phyloP scores from a whole-genome alignment of 2,113 vertebrate species.

The Sylvietta virens region DNA sequence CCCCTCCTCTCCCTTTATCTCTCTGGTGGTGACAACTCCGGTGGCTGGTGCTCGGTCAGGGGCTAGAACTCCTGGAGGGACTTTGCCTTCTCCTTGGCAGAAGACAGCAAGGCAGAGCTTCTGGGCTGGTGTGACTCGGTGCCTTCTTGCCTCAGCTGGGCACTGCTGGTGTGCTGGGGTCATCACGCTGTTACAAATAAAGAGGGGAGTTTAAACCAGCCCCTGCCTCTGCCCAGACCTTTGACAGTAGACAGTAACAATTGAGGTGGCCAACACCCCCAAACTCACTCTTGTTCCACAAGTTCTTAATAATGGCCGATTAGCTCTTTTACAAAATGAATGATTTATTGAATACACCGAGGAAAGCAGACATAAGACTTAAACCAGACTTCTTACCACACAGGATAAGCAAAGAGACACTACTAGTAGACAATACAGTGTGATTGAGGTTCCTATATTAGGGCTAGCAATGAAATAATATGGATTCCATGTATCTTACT shows the following conservation, averaged over 20 bases:
- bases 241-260: too few relatives aligned
- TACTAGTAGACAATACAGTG: background rate
- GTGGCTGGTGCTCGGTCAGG: background rate
- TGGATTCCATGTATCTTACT: background rate
- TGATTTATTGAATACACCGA: background rate
- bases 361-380: background rate
- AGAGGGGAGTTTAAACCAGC: background rate
- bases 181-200: too few relatives aligned
- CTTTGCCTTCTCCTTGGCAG: background rate
- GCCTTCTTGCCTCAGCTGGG: accelerated
- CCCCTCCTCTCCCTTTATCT: background rate
- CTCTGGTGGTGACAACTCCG: too few relatives aligned
- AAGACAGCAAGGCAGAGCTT: background rate
- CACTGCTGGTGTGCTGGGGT: background rate
- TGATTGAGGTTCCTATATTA: background rate
- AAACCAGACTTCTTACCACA: background rate
- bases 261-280: background rate
- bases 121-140: background rate
- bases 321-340: background rate
- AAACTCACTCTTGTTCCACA: accelerated
- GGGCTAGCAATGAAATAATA: background rate
- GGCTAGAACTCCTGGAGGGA: accelerated
- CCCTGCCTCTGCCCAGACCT: background rate
- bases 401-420: background rate
- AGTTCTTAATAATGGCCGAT: background rate